Evolutionary conservation across 2,797 vertebrate genomes (phyloP), one percentile per base, ranked within the genome.

Genomic region (Liasis olivaceus): DNA sequence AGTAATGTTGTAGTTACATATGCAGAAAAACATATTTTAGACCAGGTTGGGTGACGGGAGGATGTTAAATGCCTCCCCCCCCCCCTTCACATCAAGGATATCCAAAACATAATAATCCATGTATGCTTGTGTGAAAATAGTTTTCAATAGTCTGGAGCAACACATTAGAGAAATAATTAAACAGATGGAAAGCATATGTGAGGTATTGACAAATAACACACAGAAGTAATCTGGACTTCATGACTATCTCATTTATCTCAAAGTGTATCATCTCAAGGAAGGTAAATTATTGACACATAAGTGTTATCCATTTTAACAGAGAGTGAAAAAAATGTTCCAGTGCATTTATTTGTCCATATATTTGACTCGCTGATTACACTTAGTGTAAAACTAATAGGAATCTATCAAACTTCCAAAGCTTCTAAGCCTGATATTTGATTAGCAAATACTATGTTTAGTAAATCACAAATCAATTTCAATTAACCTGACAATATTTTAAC

Each of bases 401-500:
- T 89, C 89, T 77, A 64, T 91, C 91, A 95, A 89, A 92, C 85
- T 85, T 64, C 59, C 26, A 93, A 93, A 56, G 93, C 87, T 92
- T 91, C 85, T 81, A 86, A 95, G 85, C 90, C 90, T 4, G 0
- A 91, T 69, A 86, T 94, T 93, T 95, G 89, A 96, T 97, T 95
- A 98, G 93, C 87, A 96, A 96, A 96, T 94, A 62, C 91, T 92
- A 92, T 90, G 81, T 95, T 96, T 96, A 95, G 94, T 94, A 95
- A 93, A 94, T 81, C 47, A 47, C 94, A 95, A 97, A 97, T 97
- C 96, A 96, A 97, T 98, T 97, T 95, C 95, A 96, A 97, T 98
- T 97, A 97, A 95, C 93, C 89, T 96, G 94, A 96, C 95, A 96
- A 95, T 97, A 97, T 96, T 97, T 96, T 97, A 97, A 97, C 95